phyloP scores from a whole-genome alignment of 1,140 invertebrate genomes.

The Ctenoplectra terminalis region DNA sequence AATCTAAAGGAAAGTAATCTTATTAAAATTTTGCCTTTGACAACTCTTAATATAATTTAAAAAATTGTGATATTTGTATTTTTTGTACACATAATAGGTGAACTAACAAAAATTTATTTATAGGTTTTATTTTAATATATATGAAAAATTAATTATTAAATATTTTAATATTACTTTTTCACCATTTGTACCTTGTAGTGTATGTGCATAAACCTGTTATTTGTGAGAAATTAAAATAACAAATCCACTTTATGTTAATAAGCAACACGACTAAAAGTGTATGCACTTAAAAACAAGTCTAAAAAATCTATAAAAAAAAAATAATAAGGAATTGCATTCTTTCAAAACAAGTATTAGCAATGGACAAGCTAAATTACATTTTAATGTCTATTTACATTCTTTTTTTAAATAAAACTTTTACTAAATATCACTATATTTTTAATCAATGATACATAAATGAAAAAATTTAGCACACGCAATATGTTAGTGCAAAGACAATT shows the following conservation, averaged over 20 bases:
- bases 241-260: neutral
- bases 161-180: neutral
- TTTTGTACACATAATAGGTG: neutral
- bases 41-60: neutral
- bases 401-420: neutral
- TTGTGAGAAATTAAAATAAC: neutral
- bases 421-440: neutral
- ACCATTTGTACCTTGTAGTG: neutral
- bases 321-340: neutral
- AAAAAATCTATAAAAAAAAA: neutral
- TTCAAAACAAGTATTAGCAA: constrained; percentile 15
- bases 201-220: neutral
- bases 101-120: neutral
- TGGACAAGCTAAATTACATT: constrained; percentile 1
- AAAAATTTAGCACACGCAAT: neutral
- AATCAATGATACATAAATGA: neutral
- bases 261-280: neutral
- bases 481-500: constrained; percentile 28
- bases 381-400: neutral
- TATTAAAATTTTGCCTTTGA: constrained; percentile 47
- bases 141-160: neutral
- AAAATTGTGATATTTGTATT: neutral
- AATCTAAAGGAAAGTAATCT: constrained; percentile 23
- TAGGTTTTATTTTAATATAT: neutral
- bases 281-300: neutral